Conservation (phyloP, 2,888 invertebrate species). For the Leucoma salicis region DNA sequence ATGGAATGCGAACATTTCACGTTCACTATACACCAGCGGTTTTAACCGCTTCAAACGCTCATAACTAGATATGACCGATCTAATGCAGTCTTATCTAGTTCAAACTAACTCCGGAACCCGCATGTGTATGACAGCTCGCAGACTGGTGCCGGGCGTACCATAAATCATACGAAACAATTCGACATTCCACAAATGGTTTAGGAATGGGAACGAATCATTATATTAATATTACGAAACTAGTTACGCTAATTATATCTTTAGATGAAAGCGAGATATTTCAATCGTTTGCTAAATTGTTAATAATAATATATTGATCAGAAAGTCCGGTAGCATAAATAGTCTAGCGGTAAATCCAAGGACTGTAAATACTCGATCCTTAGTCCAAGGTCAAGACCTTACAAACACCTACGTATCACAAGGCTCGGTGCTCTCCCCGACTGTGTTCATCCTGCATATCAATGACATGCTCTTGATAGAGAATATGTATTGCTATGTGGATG, state of each 20-base stretch:
- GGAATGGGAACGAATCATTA: slow-evolving; percentile 24
- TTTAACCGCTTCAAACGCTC: too few species aligned
- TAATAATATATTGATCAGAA: background rate
- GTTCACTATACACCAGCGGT: too few species aligned
- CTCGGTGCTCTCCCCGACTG: too few species aligned
- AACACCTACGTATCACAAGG: too few species aligned
- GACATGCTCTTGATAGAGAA: too few species aligned
- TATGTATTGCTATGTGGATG: too few species aligned
- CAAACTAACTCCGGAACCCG: slow-evolving; percentile 6
- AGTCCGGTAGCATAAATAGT: background rate
- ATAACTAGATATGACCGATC: slow-evolving; percentile 3
- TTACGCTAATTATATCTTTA: slow-evolving; percentile 2
- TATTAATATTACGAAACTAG: slow-evolving; percentile 22
- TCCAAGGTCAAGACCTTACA: background rate
- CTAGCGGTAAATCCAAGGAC: too few species aligned
- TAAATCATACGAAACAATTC: slow-evolving; percentile 42
- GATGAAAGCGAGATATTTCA: too few species aligned
- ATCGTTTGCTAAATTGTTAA: too few species aligned
- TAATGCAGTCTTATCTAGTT: slow-evolving; percentile 20
- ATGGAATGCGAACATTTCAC: too few species aligned
- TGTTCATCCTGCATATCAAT: too few species aligned
- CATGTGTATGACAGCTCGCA: slow-evolving; percentile 35
- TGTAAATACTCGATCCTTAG: too few species aligned
- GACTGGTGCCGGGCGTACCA: slow-evolving; percentile 27
- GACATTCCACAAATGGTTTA: slow-evolving; percentile 35